Evolutionary conservation across 1,140 invertebrate genomes (phyloP).

Genomic region (Trichonephila inaurata): DNA sequence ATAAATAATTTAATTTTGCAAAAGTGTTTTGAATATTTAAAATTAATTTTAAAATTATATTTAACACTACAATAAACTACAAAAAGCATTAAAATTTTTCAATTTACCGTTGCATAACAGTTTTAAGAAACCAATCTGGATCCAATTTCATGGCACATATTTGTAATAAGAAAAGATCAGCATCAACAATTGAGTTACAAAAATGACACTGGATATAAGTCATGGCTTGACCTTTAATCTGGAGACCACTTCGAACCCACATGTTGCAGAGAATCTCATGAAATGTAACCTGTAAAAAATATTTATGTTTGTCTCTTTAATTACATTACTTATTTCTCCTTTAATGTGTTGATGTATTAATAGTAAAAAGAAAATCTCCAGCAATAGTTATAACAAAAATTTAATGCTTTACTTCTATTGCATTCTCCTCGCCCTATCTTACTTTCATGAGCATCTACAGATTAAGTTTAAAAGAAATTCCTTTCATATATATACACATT

Average conservation of each 20-base stretch:
- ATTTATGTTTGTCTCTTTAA: neutral
- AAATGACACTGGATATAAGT: constrained; percentile 99
- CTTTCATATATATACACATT: no score
- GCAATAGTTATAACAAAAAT: no score
- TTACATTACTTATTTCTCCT: neutral
- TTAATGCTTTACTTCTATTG: no score
- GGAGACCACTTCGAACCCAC: constrained; percentile 97
- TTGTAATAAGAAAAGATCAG: constrained; percentile 96
- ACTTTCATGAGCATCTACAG: no score
- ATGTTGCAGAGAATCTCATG: constrained; percentile 96
- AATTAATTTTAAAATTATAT: no score
- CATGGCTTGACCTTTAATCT: constrained; percentile 99
- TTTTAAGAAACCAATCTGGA: constrained; percentile 91
- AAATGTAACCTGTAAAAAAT: constrained; percentile 89
- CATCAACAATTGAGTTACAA: constrained; percentile 98
- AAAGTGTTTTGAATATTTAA: no score
- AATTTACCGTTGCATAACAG: constrained; percentile 91
- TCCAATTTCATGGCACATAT: constrained; percentile 94
- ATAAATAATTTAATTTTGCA: no score
- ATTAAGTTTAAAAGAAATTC: no score
- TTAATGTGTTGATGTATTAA: neutral
- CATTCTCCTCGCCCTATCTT: no score
- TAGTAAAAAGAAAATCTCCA: neutral
- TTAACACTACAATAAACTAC: no score
- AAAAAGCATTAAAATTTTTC: neutral